A percentile compares a stretch with the other conserved stretches of the same genome.
Conservation (phyloP, 2,888 invertebrate species). For the Eucera pruinosa region DNA sequence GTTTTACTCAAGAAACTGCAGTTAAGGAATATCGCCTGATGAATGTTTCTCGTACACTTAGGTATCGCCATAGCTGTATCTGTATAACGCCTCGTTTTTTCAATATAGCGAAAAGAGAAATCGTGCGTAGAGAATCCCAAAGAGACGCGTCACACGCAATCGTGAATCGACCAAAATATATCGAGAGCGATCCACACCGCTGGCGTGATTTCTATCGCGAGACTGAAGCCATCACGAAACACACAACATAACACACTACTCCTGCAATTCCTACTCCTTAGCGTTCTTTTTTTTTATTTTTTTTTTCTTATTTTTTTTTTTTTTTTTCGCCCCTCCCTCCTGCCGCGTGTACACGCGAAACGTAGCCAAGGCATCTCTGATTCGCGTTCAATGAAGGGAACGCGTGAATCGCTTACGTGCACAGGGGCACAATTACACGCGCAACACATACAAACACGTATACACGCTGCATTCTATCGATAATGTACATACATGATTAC, state of each 20-base stretch:
- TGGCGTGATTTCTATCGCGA: slow-evolving; percentile 17
- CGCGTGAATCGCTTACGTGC: not conserved
- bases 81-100: slow-evolving; percentile 22
- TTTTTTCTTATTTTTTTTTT: no score
- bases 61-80: slow-evolving; percentile 34
- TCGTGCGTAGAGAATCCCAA: slow-evolving; percentile 1
- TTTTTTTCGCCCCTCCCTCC: no score
- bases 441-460: not conserved
- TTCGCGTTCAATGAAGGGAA: not conserved
- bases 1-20: slow-evolving; percentile 24
- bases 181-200: not conserved
- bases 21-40: slow-evolving; percentile 38
- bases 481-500: slow-evolving; percentile 1
- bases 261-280: not conserved
- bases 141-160: not conserved
- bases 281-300: slow-evolving; percentile 14
- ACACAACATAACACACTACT: no score
- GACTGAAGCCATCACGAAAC: slow-evolving; percentile 36
- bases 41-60: slow-evolving; percentile 43
- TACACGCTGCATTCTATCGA: slow-evolving; percentile 10
- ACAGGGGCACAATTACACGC: not conserved
- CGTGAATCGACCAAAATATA: not conserved
- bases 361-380: slow-evolving; percentile 4
- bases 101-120: slow-evolving; percentile 16
- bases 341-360: slow-evolving; percentile 20